Evolutionary conservation across 2,888 invertebrate species (phyloP), one percentile per base, ranked within the genome.

Genomic region (Plusia festucae): DNA sequence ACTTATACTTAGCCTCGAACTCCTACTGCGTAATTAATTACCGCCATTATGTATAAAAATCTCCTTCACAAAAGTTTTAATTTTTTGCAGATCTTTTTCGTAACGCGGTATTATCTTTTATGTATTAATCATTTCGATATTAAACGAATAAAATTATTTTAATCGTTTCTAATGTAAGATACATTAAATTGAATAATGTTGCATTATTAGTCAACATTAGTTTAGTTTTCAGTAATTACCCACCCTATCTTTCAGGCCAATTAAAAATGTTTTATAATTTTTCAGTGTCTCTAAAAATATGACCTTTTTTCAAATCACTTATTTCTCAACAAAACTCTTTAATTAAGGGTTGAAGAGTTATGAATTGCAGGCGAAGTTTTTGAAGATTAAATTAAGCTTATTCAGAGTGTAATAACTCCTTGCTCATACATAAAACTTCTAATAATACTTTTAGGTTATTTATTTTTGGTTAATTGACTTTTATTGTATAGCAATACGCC

Each of bases 261-360:
- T 20, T 11, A 49, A 9, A 20, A 11, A 18, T 1, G 11, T 49
- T 49, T 3, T 20, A n/a, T n/a, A n/a, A n/a, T n/a, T n/a, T n/a
- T n/a, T n/a, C n/a, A n/a, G n/a, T n/a, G n/a, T n/a, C n/a, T n/a
- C n/a, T n/a, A n/a, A n/a, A n/a, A n/a, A n/a, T n/a, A n/a, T n/a
- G n/a, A n/a, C 11, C 46, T 20, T 54, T 65, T 34, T 11, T 9
- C n/a, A 22, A 30, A n/a, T 8, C 53, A 34, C 24, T 32, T 44
- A 24, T 52, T 16, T 59, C 52, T 30, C n/a, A 59, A 27, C 2
- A 52, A 73, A 73, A 55, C 54, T 55, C 30, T 58, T 46, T 46
- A 49, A 73, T 63, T 54, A 64, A 16, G 20, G 24, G 1, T 9
- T 30, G 30, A 30, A 30, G 44, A 49, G 54, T 15, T 58, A 18